Conservation (phyloP, 1,140 invertebrate species). For the Sinella curviseta region DNA sequence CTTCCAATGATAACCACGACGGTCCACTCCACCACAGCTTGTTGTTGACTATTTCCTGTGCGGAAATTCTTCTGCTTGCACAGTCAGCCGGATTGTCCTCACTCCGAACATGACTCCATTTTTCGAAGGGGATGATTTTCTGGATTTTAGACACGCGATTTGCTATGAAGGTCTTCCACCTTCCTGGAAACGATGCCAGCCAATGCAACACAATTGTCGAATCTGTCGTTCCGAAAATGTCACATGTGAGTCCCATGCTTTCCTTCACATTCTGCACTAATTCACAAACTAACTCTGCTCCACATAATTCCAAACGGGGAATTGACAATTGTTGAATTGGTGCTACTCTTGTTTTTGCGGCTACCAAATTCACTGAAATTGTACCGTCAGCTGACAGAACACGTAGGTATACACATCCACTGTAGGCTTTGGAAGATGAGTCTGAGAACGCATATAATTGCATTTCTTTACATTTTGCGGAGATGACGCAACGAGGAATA, state of each 20-base stretch:
- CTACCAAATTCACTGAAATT: neutral
- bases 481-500: constrained; percentile 8
- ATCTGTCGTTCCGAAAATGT: neutral
- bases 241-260: neutral
- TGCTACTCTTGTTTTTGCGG: neutral
- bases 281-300: neutral
- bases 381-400: too few relatives aligned
- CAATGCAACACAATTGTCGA: constrained; percentile 1
- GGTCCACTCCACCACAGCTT: constrained; percentile 36
- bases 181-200: neutral
- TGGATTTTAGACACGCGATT: constrained; percentile 13
- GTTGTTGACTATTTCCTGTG: neutral
- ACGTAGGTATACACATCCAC: neutral
- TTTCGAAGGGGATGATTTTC: neutral
- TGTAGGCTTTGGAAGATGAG: neutral
- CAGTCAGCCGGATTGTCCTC: constrained; percentile 37
- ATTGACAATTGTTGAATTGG: neutral
- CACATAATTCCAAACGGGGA: neutral
- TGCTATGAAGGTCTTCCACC: constrained; percentile 4
- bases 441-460: neutral
- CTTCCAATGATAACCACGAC: neutral
- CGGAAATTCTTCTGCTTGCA: constrained; percentile 8
- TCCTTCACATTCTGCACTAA: neutral
- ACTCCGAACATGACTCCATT: constrained; percentile 29
- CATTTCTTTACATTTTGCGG: neutral